phyloP scores from a whole-genome alignment of 2,797 vertebrate genomes.

The Urocyon cinereoargenteus region DNA sequence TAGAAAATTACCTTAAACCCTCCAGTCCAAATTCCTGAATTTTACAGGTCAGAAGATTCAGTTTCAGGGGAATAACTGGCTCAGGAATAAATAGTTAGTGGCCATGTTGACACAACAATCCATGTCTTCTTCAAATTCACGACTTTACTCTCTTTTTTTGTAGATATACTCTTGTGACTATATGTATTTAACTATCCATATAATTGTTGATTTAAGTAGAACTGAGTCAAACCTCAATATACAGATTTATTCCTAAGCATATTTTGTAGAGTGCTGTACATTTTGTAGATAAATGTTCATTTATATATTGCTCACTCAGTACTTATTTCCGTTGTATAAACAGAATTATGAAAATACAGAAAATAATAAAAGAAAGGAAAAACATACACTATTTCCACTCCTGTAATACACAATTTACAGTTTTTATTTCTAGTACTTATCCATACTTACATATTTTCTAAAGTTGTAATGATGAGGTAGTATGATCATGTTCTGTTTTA shows the following conservation, averaged over 20 bases:
- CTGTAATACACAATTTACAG: neutral
- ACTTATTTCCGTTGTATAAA: neutral
- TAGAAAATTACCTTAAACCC: neutral
- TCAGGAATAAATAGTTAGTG: neutral
- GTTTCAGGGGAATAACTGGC: constrained; percentile 6
- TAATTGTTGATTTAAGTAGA: constrained; percentile 33
- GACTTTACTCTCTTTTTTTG: constrained; percentile 31
- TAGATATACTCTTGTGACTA: neutral
- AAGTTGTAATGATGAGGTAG: constrained; percentile 68
- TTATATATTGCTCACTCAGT: neutral
- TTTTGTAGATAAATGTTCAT: neutral
- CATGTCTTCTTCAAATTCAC: constrained; percentile 2
- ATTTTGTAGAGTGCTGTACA: neutral
- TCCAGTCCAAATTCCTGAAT: neutral
- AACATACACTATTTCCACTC: neutral
- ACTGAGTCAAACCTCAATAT: neutral
- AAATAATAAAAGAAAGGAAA: neutral
- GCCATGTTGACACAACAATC: neutral
- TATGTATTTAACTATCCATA: neutral
- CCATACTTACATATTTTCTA: constrained; percentile 48
- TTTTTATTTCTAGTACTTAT: constrained; percentile 39
- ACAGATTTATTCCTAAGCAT: neutral
- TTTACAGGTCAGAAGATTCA: constrained; percentile 54
- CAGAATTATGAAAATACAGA: neutral
- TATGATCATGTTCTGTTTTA: constrained; percentile 53